Conservation (phyloP, 2,888 invertebrate genomes). For the Drosophila buzzatii region DNA sequence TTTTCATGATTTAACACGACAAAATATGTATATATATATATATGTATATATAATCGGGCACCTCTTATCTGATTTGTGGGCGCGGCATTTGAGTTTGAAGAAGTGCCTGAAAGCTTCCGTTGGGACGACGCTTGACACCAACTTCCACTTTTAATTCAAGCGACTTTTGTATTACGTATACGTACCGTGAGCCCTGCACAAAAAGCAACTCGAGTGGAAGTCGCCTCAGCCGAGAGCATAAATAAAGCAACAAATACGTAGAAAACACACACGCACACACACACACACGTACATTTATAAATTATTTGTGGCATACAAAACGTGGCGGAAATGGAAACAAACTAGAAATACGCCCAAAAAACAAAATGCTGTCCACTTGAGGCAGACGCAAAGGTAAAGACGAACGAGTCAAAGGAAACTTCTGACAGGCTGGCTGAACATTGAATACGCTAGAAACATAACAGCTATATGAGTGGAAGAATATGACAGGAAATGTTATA, state of each 20-base stretch:
- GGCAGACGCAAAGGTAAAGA: constrained; percentile 26
- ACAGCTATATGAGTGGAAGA: neutral
- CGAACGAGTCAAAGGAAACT: neutral
- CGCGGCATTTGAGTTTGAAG: constrained; percentile 57
- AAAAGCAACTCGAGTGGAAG: constrained; percentile 32
- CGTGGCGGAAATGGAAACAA: constrained; percentile 71
- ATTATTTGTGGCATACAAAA: constrained; percentile 55
- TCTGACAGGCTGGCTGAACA: constrained; percentile 9
- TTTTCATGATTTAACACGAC: constrained; percentile 39
- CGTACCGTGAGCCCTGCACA: constrained; percentile 44
- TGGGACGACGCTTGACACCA: constrained; percentile 59
- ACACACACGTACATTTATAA: constrained; percentile 24
- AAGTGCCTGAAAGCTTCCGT: constrained; percentile 78
- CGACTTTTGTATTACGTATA: constrained; percentile 63
- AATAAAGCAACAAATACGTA: constrained; percentile 66
- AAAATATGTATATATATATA: constrained; percentile 16
- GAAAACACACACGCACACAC: constrained; percentile 26
- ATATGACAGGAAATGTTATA: neutral
- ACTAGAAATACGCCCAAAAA: constrained; percentile 49
- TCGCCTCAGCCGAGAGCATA: constrained; percentile 46
- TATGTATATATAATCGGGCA: constrained; percentile 43
- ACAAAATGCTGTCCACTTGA: constrained; percentile 75
- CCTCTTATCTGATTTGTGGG: constrained; percentile 74
- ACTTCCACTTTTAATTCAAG: constrained; percentile 69
- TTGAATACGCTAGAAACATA: constrained; percentile 4